Evolutionary conservation across 2,888 invertebrate species (phyloP).

Genomic region (Troides aeacus): DNA sequence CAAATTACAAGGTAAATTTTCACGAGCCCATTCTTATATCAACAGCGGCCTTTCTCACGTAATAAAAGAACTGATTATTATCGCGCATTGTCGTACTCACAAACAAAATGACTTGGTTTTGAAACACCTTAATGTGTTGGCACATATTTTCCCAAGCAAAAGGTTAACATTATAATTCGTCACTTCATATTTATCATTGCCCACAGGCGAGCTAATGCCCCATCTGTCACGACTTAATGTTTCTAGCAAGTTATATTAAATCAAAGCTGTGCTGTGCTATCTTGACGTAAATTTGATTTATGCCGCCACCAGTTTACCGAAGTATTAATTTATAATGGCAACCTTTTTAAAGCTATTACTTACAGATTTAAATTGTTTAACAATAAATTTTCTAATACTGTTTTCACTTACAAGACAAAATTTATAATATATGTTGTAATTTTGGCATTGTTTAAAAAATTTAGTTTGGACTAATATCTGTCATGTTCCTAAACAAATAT

Average conservation of each 20-base stretch:
- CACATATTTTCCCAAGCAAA: slow-evolving; percentile 58
- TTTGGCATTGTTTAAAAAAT: too few species aligned
- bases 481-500: too few species aligned
- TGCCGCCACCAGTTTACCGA: slow-evolving; percentile 1
- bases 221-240: slow-evolving; percentile 18
- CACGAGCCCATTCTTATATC: slow-evolving; percentile 21
- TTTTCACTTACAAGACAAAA: background rate
- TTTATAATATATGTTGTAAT: too few species aligned
- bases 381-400: background rate
- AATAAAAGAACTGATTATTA: slow-evolving; percentile 27
- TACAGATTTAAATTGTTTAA: background rate
- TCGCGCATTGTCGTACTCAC: slow-evolving; percentile 36
- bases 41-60: slow-evolving; percentile 28
- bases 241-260: slow-evolving; percentile 18
- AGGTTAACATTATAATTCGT: slow-evolving; percentile 63
- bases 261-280: slow-evolving; percentile 10
- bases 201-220: slow-evolving; percentile 10
- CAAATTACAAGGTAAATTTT: slow-evolving; percentile 21
- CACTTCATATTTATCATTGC: slow-evolving; percentile 28
- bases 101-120: slow-evolving; percentile 44
- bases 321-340: slow-evolving; percentile 9
- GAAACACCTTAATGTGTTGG: slow-evolving; percentile 44
- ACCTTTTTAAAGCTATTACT: background rate
- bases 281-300: slow-evolving; percentile 16
- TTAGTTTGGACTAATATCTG: too few species aligned